phyloP scores from a whole-genome alignment of 2,113 vertebrate species.

The Sinosuthora webbiana region DNA sequence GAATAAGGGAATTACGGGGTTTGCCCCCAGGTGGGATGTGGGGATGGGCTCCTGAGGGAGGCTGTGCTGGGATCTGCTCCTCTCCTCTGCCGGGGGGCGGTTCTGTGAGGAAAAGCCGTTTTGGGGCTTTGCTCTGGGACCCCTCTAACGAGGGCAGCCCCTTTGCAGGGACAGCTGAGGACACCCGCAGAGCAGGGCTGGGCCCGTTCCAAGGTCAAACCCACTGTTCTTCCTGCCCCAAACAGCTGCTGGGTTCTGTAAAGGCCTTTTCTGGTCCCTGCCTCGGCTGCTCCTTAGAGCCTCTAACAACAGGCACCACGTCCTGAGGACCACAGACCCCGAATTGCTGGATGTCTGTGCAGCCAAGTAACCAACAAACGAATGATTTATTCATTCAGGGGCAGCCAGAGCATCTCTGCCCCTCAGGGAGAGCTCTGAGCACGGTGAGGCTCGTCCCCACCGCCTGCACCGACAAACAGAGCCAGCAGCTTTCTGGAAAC shows the following conservation, averaged over 20 bases:
- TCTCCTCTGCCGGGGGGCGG: too few species aligned
- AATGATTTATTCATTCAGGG: background rate
- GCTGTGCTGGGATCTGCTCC: background rate
- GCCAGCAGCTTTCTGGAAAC: background rate
- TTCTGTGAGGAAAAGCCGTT: accelerated
- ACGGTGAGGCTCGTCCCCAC: background rate
- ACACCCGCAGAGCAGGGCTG: background rate
- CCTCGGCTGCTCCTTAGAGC: background rate
- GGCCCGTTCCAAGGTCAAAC: background rate
- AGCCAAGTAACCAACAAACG: background rate
- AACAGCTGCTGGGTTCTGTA: background rate
- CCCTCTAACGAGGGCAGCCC: background rate
- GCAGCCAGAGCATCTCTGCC: background rate
- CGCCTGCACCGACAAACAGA: background rate
- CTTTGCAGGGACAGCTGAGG: background rate
- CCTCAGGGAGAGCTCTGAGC: background rate
- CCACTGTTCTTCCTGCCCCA: background rate
- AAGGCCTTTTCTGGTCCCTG: background rate
- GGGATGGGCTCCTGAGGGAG: background rate
- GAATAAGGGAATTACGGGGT: accelerated
- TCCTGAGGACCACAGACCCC: background rate
- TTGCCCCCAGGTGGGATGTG: background rate
- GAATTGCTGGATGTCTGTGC: background rate
- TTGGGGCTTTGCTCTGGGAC: background rate
- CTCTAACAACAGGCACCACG: background rate